Evolutionary conservation across 2,113 vertebrate genomes (phyloP).

Genomic region (Trachemys scripta): DNA sequence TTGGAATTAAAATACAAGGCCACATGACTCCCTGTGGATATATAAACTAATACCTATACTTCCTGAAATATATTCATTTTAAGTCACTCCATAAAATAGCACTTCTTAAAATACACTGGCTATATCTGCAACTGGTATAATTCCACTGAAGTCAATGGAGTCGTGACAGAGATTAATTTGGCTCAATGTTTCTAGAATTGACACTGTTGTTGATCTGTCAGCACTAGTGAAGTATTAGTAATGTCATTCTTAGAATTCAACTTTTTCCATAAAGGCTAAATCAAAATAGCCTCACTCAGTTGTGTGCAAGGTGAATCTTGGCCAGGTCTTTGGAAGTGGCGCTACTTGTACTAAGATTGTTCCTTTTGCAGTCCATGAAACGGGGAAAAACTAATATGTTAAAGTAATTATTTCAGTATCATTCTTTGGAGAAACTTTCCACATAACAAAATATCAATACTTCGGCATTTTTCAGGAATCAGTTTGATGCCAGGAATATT

Average conservation of each 20-base stretch:
- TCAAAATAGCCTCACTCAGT: not conserved
- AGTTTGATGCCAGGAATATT: not conserved
- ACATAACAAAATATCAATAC: not conserved
- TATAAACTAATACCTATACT: not conserved
- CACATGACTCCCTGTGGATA: not conserved
- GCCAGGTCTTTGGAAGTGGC: not conserved
- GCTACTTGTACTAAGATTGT: not conserved
- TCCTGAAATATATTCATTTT: not conserved
- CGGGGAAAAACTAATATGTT: not conserved
- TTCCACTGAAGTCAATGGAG: not conserved
- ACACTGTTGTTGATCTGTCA: not conserved
- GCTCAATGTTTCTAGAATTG: not conserved
- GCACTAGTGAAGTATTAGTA: not conserved
- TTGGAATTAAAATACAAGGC: not conserved
- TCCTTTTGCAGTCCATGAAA: not conserved
- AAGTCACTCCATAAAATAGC: not conserved
- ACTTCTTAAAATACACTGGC: not conserved
- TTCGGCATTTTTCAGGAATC: not conserved
- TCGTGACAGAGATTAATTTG: not conserved
- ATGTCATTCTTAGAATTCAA: not conserved
- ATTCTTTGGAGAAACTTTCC: not conserved
- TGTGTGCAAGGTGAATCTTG: not conserved
- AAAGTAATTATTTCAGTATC: not conserved
- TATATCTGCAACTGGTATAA: not conserved
- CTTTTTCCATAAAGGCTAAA: not conserved